Evolutionary conservation across 1,140 invertebrate species (phyloP), one percentile per base, ranked within the genome.

Genomic region (Epicauta chinensis): DNA sequence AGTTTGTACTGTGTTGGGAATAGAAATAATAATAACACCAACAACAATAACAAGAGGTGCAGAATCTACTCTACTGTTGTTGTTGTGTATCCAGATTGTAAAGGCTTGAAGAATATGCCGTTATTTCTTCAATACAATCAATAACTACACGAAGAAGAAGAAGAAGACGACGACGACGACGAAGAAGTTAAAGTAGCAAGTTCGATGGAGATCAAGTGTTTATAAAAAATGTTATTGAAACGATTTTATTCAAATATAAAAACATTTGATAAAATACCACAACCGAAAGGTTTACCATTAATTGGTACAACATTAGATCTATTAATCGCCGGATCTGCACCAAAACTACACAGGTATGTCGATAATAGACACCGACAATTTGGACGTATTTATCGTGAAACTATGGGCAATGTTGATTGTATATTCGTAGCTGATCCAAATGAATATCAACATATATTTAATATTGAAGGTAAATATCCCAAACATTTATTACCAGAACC

Each of bases 401-500:
- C 73, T 11, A 68, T 91, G 9, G 83, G 82, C n/a, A 75, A 77
- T 2, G 71, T 80, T 12, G 73, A 81, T 51, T 77, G 79, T 4
- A 76, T 91, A 34, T 92, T 91, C 63, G 69, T 91, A 3, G 80
- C 80, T 38, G 81, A 86, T 59, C 76, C 83, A 1, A 70, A 76
- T 10, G 73, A 81, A 59, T 82, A 81, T 64, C 89, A 34, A 34
- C 32, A 23, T 12, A 34, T 34, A n/a, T 34, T 34, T 10, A 12
- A n/a, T 34, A 23, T 23, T 23, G 23, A 23, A 60, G 58, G 66
- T 47, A 80, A 81, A 61, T 83, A 83, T 64, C 90, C 90, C 0
- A 71, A 71, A 39, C 88, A 92, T 70, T 79, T 89, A 59, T 66
- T 92, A 53, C 90, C 90, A 2, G 86, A 91, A 63, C 76, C 88